Conservation (phyloP, 2,113 vertebrate genomes). For the Bubo bubo region DNA sequence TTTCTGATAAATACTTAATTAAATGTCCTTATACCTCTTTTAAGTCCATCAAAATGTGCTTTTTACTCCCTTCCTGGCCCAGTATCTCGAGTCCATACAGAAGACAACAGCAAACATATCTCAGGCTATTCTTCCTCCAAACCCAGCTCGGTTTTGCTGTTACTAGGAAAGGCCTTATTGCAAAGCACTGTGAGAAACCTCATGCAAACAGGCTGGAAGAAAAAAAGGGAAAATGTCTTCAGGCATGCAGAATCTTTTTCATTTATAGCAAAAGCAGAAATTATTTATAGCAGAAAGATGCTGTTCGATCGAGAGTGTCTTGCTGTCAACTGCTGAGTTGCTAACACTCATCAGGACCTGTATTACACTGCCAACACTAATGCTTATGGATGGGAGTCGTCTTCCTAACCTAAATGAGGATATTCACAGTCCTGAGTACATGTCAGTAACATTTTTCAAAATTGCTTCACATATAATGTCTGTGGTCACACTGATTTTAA, state of each 20-base stretch:
- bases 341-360: neutral
- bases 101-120: neutral
- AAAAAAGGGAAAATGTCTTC: neutral
- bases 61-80: neutral
- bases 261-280: neutral
- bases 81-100: neutral
- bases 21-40: neutral
- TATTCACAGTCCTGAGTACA: neutral
- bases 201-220: neutral
- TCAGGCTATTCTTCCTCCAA: neutral
- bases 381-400: neutral
- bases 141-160: neutral
- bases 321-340: neutral
- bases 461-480: neutral
- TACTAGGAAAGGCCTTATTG: neutral
- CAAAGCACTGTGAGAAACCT: neutral
- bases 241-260: neutral
- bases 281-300: neutral
- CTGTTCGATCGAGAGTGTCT: neutral
- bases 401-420: neutral
- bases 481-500: neutral
- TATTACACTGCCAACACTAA: neutral
- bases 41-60: neutral
- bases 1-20: neutral
- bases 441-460: neutral